Percentiles rank a stretch among this genome's conserved stretches.
These are phyloP conservation scores for Nylanderia fulva DNA, from an alignment of 1,140 invertebrate species.

Conservation along the genomic window DNA sequence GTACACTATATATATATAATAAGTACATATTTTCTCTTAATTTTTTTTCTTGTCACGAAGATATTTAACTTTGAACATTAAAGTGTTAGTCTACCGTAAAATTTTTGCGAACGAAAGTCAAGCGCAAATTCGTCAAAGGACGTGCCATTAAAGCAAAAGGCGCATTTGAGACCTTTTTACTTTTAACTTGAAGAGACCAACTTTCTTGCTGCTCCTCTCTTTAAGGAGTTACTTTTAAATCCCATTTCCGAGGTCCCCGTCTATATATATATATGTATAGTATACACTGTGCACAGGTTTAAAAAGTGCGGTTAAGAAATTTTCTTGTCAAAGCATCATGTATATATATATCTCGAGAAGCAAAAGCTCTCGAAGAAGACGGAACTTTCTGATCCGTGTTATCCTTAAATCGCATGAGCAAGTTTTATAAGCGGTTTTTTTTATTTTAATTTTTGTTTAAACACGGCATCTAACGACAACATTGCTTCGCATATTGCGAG, in stretches of 20 bases:
- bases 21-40: too few relatives aligned
- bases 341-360: not conserved
- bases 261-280: too few relatives aligned
- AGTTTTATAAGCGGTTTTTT: not conserved
- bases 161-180: not conserved
- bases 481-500: slow-evolving; percentile 13
- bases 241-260: not conserved
- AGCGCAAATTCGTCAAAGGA: slow-evolving; percentile 6
- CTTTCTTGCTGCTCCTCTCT: not conserved
- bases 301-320: slow-evolving; percentile 33
- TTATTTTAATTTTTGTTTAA: not conserved
- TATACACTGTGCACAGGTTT: not conserved
- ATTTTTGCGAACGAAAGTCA: not conserved
- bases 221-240: slow-evolving; percentile 21
- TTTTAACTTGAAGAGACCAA: not conserved
- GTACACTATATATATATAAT: too few relatives aligned
- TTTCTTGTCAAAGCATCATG: slow-evolving; percentile 20
- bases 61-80: slow-evolving; percentile 13
- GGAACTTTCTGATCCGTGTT: slow-evolving; percentile 13
- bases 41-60: not conserved
- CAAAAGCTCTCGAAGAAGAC: not conserved
- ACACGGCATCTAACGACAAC: too few relatives aligned
- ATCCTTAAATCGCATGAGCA: slow-evolving; percentile 23
- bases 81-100: not conserved
- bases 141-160: not conserved